phyloP scores from a whole-genome alignment of 1,140 invertebrate genomes.

The Drosophila arizonae region DNA sequence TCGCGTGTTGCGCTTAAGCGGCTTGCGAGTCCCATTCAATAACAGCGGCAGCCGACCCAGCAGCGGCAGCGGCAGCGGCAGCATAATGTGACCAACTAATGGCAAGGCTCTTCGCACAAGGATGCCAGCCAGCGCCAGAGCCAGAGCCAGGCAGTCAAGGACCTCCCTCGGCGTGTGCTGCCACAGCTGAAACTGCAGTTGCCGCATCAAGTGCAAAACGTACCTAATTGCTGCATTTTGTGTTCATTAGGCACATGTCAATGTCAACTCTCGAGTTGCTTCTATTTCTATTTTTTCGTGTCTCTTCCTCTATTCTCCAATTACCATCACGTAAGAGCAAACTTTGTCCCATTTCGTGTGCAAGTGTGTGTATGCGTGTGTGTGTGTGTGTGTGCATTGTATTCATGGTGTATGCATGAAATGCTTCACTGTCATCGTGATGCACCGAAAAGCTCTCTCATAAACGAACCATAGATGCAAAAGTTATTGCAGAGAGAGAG shows the following conservation, averaged over 20 bases:
- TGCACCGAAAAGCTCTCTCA: too few species aligned
- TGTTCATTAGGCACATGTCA: constrained; percentile 6
- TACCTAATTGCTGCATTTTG: constrained; percentile 20
- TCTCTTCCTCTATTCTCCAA: background rate
- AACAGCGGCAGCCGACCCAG: background rate
- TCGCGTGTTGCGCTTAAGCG: constrained; percentile 24
- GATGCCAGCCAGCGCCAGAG: background rate
- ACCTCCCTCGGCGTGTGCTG: background rate
- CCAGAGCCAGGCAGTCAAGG: constrained; percentile 1
- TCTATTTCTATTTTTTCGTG: background rate
- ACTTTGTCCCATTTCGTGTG: background rate
- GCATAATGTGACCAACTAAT: constrained; percentile 36
- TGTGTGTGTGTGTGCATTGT: too few species aligned
- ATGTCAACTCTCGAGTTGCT: constrained; percentile 4
- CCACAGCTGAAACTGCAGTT: background rate
- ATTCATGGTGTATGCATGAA: too few species aligned
- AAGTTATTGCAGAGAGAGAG: too few species aligned
- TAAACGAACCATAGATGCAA: too few species aligned
- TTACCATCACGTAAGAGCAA: background rate
- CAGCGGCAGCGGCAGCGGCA: too few species aligned
- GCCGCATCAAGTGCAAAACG: background rate
- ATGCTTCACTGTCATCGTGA: too few species aligned
- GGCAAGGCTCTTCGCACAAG: constrained; percentile 24
- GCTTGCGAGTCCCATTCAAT: constrained; percentile 25
- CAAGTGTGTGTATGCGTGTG: too few species aligned